Evolutionary conservation across 2,888 invertebrate genomes (phyloP).

Genomic region (Zootermopsis nevadensis): DNA sequence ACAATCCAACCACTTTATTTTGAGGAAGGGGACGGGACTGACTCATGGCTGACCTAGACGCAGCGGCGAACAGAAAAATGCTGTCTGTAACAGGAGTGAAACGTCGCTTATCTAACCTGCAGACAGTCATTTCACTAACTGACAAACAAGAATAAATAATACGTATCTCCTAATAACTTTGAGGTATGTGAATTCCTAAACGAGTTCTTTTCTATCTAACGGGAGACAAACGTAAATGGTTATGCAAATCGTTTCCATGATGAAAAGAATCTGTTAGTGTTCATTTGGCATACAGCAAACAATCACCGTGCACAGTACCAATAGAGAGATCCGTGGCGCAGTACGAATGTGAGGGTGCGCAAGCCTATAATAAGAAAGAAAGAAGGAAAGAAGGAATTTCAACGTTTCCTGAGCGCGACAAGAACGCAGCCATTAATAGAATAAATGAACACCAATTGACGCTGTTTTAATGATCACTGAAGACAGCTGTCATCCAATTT

Average conservation of each 20-base stretch:
- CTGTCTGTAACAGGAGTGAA: too few relatives aligned
- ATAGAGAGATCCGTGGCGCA: not conserved
- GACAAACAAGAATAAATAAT: too few relatives aligned
- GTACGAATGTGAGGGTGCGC: too few relatives aligned
- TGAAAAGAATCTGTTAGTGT: not conserved
- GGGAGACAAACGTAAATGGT: not conserved
- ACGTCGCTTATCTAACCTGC: too few relatives aligned
- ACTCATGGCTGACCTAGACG: too few relatives aligned
- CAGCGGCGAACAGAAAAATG: too few relatives aligned
- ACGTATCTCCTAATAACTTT: too few relatives aligned
- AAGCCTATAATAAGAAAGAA: too few relatives aligned
- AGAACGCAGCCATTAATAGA: not conserved
- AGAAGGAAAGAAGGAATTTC: too few relatives aligned
- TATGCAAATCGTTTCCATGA: not conserved
- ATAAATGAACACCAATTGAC: not conserved
- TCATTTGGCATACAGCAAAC: not conserved
- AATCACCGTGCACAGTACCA: not conserved
- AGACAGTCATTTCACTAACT: too few relatives aligned
- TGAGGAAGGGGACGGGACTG: too few relatives aligned
- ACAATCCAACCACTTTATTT: too few relatives aligned
- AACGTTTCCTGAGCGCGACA: not conserved
- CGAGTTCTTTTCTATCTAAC: not conserved
- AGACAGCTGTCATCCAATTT: not conserved
- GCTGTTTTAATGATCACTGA: conserved; percentile 2
- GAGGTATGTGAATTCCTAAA: not conserved